Percentiles rank a stretch among this genome's conserved stretches.
Evolutionary conservation across 35 echinoderm and acorn worm genomes (phyloP).

Genomic region (Lytechinus pictus): DNA sequence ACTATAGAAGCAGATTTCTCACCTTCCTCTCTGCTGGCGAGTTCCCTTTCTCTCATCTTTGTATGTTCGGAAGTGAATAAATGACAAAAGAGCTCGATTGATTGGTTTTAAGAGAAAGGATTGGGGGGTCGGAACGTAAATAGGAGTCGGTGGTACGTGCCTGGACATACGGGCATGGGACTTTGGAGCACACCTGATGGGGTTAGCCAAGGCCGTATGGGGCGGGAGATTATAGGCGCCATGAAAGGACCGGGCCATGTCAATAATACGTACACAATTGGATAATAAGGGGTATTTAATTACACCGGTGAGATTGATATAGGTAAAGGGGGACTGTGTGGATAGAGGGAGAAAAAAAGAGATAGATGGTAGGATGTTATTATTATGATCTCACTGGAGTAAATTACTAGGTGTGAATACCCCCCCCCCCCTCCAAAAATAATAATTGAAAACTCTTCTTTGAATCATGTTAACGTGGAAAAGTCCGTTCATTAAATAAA

Average conservation of each 20-base stretch:
- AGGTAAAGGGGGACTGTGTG: background rate
- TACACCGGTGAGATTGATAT: slow-evolving; percentile 28
- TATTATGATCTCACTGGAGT: no score
- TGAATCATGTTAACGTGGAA: no score
- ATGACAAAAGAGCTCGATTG: slow-evolving; percentile 34
- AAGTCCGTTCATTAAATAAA: no score
- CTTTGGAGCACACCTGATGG: slow-evolving; percentile 43
- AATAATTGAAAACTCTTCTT: no score
- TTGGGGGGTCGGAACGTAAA: slow-evolving; percentile 6
- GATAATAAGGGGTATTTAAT: slow-evolving; percentile 39
- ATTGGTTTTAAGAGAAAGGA: background rate
- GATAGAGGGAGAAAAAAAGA: background rate
- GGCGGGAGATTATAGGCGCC: background rate
- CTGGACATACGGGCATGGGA: slow-evolving; percentile 26
- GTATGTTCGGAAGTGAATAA: slow-evolving; percentile 49
- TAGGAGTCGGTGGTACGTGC: slow-evolving; percentile 26
- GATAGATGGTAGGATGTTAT: background rate
- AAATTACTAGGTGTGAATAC: no score
- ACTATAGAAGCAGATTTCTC: background rate
- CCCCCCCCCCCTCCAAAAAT: no score
- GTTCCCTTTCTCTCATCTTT: background rate
- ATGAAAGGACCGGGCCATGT: slow-evolving; percentile 8
- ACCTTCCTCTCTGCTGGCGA: background rate
- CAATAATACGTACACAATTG: slow-evolving; percentile 42
- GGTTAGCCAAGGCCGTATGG: background rate